phyloP scores from a whole-genome alignment of 2,113 vertebrate genomes.

The Gallinago media region DNA sequence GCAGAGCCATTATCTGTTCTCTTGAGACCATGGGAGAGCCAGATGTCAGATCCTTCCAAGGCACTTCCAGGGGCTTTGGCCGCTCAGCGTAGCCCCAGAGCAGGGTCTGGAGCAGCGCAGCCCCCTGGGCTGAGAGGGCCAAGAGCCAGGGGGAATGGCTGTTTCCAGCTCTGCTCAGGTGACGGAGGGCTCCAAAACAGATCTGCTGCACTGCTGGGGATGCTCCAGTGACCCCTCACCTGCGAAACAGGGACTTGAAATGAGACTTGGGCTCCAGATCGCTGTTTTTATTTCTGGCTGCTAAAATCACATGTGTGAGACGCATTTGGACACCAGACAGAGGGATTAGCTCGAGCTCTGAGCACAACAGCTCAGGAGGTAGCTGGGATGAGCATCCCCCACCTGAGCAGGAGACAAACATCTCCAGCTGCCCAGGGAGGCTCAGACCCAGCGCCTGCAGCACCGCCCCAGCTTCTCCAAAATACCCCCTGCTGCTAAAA shows the following conservation, averaged over 20 bases:
- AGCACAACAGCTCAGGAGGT: not conserved
- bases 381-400: not conserved
- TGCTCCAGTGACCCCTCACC: not conserved
- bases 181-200: not conserved
- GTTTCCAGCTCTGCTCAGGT: not conserved
- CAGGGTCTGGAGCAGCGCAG: not conserved
- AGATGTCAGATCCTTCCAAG: fast-evolving
- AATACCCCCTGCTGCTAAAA: not conserved
- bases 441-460: not conserved
- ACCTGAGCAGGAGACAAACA: fast-evolving
- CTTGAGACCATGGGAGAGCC: not conserved
- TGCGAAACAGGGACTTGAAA: not conserved
- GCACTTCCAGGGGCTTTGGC: fast-evolving
- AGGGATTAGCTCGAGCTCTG: not conserved
- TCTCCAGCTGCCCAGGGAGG: fast-evolving
- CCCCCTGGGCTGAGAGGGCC: fast-evolving
- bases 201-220: not conserved
- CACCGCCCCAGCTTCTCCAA: not conserved
- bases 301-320: not conserved
- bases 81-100: fast-evolving
- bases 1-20: not conserved
- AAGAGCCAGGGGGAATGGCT: not conserved
- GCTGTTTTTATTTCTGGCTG: not conserved
- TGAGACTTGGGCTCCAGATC: not conserved
- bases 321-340: not conserved